A percentile compares a stretch with the other conserved stretches of the same genome.
Evolutionary conservation across 35 echinoderm and acorn worm species (phyloP).

Genomic region (Hemicentrotus pulcherrimus): DNA sequence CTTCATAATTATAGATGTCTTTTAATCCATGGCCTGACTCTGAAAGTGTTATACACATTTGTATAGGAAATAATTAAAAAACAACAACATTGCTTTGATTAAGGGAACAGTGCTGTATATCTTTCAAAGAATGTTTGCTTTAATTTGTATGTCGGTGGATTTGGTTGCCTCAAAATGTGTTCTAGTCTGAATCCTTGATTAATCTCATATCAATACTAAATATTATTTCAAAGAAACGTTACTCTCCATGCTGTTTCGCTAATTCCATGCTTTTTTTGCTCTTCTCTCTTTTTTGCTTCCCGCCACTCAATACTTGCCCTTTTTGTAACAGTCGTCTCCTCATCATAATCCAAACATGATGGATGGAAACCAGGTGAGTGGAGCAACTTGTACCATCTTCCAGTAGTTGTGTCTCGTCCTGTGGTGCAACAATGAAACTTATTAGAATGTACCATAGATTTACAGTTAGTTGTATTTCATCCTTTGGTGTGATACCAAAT

Average conservation of each 20-base stretch:
- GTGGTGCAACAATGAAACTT: not conserved
- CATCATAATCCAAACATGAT: slow-evolving; percentile 80
- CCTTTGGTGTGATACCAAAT: not conserved
- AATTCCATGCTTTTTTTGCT: slow-evolving; percentile 31
- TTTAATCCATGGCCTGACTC: no score
- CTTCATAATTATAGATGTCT: no score
- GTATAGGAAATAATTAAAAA: no score
- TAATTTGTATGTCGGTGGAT: not conserved
- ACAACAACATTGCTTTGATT: not conserved
- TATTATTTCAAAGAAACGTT: no score
- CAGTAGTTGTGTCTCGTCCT: not conserved
- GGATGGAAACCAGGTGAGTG: slow-evolving; percentile 76
- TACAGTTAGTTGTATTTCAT: not conserved
- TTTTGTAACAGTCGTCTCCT: slow-evolving; percentile 70
- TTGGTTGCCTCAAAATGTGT: not conserved
- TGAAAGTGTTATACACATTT: no score
- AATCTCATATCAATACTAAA: not conserved
- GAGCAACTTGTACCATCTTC: slow-evolving; percentile 5
- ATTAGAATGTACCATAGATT: not conserved
- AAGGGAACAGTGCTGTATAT: not conserved
- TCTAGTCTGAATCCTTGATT: not conserved
- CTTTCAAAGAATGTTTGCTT: not conserved
- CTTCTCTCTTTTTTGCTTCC: slow-evolving; percentile 21
- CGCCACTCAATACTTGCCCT: not conserved
- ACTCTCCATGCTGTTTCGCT: slow-evolving; percentile 22